Percentiles rank a stretch among this genome's conserved stretches.
These are phyloP conservation scores for Parasteatoda lunata DNA, from an alignment of 2,888 invertebrate species.

Conservation along the genomic window DNA sequence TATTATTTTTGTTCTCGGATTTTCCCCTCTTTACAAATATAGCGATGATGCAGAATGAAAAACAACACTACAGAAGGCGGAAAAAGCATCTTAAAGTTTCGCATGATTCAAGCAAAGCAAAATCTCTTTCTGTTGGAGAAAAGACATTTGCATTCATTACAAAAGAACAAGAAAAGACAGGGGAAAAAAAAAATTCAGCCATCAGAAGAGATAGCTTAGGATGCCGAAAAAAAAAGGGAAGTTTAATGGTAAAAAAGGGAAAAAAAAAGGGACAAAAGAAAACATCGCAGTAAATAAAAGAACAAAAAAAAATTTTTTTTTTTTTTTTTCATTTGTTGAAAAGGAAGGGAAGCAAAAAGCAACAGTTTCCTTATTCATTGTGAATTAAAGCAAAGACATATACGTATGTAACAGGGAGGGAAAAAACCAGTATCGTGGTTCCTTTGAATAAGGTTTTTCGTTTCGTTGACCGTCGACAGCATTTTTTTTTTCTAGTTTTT, in stretches of 20 bases:
- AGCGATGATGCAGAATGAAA: slow-evolving; percentile 1
- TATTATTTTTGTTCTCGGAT: too few relatives aligned
- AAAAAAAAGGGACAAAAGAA: too few relatives aligned
- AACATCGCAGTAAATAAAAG: slow-evolving; percentile 1
- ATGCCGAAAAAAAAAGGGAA: slow-evolving; percentile 38
- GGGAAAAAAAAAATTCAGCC: slow-evolving; percentile 48
- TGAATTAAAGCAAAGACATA: slow-evolving; percentile 52
- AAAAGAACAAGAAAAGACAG: slow-evolving; percentile 36
- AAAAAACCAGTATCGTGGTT: slow-evolving; percentile 12
- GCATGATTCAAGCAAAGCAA: slow-evolving; percentile 27
- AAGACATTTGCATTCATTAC: slow-evolving; percentile 66
- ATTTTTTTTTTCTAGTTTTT: slow-evolving; percentile 25
- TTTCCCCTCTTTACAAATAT: too few relatives aligned
- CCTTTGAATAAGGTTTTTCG: slow-evolving; percentile 20
- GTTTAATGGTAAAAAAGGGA: slow-evolving; percentile 24
- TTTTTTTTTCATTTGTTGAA: slow-evolving; percentile 37
- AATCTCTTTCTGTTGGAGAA: slow-evolving; percentile 32
- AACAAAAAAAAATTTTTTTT: slow-evolving; percentile 16
- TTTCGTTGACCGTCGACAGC: slow-evolving; percentile 16
- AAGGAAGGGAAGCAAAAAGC: slow-evolving; percentile 61
- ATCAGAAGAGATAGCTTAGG: slow-evolving; percentile 36
- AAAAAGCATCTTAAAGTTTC: slow-evolving; percentile 23
- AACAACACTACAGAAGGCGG: slow-evolving; percentile 4
- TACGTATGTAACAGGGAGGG: not conserved
- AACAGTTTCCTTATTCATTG: slow-evolving; percentile 63